These are phyloP conservation scores for Drosophila orosa DNA, from an alignment of 1,140 invertebrate species.

Conservation along the genomic window DNA sequence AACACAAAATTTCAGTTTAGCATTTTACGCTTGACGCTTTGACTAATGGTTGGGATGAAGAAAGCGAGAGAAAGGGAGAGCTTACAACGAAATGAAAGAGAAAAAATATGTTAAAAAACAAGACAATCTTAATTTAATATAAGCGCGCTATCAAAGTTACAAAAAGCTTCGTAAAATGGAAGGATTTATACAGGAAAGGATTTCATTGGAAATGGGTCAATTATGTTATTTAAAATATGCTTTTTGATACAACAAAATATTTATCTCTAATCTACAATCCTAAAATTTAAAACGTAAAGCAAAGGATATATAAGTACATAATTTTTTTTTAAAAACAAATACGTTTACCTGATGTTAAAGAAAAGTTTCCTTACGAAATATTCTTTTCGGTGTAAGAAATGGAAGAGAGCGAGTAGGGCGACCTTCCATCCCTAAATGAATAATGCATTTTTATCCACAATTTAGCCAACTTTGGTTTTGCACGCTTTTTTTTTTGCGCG, in stretches of 20 bases:
- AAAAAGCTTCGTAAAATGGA: background rate
- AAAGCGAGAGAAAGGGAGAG: background rate
- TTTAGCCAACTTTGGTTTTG: constrained; percentile 62
- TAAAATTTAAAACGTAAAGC: too few relatives aligned
- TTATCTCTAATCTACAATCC: background rate
- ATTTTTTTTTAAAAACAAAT: too few relatives aligned
- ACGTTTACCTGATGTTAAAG: too few relatives aligned
- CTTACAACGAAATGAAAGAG: background rate
- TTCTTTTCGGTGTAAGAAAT: background rate
- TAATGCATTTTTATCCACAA: constrained; percentile 77
- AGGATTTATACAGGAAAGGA: background rate
- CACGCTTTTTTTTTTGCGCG: background rate
- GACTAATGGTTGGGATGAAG: constrained; percentile 62
- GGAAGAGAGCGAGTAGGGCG: background rate
- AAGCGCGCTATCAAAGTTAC: background rate
- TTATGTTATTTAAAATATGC: too few relatives aligned
- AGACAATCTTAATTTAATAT: background rate
- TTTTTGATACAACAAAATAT: too few relatives aligned
- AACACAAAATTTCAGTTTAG: constrained; percentile 81
- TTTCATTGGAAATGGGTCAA: background rate
- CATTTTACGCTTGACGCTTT: constrained; percentile 77
- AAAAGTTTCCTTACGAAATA: too few relatives aligned
- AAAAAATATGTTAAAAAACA: background rate
- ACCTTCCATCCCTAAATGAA: constrained; percentile 52
- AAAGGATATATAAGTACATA: too few relatives aligned